Evolutionary conservation across 2,113 vertebrate species (phyloP).

Genomic region (Tympanuchus pallidicinctus): DNA sequence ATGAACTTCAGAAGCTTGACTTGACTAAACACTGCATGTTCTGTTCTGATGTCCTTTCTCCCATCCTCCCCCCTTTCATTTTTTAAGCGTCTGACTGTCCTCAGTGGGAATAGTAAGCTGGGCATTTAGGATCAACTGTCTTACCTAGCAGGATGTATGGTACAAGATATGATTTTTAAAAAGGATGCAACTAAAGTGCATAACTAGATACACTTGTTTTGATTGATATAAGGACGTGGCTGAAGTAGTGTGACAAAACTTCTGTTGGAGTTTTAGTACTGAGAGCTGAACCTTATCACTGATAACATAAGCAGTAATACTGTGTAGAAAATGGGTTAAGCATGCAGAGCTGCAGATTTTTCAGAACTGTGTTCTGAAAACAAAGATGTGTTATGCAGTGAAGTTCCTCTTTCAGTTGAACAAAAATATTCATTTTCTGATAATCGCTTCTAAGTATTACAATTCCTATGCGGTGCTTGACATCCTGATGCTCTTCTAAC

Average conservation of each 20-base stretch:
- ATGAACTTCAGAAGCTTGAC: neutral
- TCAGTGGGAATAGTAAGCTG: neutral
- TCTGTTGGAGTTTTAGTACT: neutral
- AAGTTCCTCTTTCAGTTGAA: neutral
- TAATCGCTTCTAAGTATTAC: rapidly evolving
- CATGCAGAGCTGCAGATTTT: neutral
- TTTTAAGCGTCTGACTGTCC: neutral
- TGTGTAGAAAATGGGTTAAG: neutral
- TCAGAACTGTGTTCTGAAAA: neutral
- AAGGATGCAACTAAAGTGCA: too few relatives aligned
- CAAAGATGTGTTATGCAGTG: too few relatives aligned
- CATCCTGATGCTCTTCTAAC: rapidly evolving
- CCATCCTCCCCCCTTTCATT: neutral
- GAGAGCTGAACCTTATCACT: neutral
- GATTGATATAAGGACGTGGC: neutral
- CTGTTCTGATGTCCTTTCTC: neutral
- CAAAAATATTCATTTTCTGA: neutral
- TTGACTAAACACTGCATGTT: neutral
- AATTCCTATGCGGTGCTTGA: rapidly evolving
- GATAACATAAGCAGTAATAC: rapidly evolving
- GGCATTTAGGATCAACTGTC: neutral
- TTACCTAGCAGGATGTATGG: neutral
- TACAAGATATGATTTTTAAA: neutral
- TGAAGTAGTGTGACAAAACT: neutral
- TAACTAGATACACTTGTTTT: neutral